Percentiles rank a stretch among this genome's conserved stretches.
Evolutionary conservation across 92 coral and sea anemone species (phyloP).

Genomic region (Epizoanthus stellaris): DNA sequence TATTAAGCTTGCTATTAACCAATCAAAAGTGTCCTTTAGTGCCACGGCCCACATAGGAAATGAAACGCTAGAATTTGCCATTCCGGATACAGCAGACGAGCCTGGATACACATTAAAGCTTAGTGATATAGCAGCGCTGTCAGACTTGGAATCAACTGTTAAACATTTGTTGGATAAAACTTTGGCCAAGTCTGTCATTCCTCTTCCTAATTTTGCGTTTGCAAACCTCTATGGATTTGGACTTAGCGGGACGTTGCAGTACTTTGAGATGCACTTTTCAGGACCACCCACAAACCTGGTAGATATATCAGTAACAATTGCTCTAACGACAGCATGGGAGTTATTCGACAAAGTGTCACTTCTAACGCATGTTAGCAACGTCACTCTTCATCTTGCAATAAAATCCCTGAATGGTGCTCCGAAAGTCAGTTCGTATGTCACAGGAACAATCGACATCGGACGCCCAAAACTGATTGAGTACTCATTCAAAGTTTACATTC

Average conservation of each 20-base stretch:
- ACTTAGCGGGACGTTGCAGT: constrained; percentile 30
- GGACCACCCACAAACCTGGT: constrained; percentile 21
- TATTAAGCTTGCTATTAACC: constrained; percentile 13
- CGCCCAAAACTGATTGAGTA: constrained; percentile 44
- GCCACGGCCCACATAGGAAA: constrained; percentile 8
- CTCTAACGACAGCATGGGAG: constrained; percentile 47
- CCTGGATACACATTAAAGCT: constrained; percentile 36
- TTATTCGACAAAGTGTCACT: constrained; percentile 35
- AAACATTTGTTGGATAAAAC: constrained; percentile 22
- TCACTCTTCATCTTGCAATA: constrained; percentile 18
- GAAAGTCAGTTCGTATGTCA: constrained; percentile 38
- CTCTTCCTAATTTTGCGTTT: constrained; percentile 46
- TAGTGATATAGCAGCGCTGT: not conserved
- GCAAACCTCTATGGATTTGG: constrained; percentile 43
- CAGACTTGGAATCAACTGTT: constrained; percentile 24
- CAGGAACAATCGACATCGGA: constrained; percentile 56
- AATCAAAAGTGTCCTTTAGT: constrained; percentile 26
- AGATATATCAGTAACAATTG: constrained; percentile 22
- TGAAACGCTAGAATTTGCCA: constrained; percentile 5
- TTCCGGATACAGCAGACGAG: not conserved
- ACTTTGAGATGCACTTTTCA: constrained; percentile 32
- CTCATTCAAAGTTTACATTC: constrained; percentile 56
- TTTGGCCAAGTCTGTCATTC: constrained; percentile 16
- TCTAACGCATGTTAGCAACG: constrained; percentile 1
- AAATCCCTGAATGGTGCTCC: constrained; percentile 5